A percentile compares a stretch with the other conserved stretches of the same genome.
phyloP scores from a whole-genome alignment of 2,113 vertebrate genomes.

The Choloepus hoffmanni region DNA sequence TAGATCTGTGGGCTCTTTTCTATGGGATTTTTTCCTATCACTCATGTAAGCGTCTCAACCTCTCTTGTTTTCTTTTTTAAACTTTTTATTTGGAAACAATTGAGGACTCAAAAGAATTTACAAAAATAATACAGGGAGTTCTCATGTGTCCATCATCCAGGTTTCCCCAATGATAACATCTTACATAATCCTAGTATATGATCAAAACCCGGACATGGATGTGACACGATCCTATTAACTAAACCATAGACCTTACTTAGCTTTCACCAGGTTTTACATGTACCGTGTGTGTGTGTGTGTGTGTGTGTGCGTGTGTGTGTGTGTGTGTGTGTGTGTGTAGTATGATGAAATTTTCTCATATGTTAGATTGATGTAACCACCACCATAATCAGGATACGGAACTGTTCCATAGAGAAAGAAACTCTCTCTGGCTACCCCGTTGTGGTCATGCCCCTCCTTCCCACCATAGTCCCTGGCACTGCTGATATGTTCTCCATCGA shows the following conservation, averaged over 20 bases:
- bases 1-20: neutral
- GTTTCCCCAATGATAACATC: neutral
- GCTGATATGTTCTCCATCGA: rapidly evolving
- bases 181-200: neutral
- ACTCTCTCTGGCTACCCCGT: neutral
- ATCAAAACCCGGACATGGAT: neutral
- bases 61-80: neutral
- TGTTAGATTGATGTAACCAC: neutral
- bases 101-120: neutral
- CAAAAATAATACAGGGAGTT: neutral
- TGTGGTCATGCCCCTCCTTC: too few relatives aligned
- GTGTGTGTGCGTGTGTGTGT: neutral
- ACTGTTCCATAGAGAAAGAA: neutral
- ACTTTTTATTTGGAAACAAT: slow-evolving; percentile 33
- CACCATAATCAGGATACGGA: neutral
- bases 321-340: neutral
- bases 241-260: too few relatives aligned
- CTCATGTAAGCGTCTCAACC: neutral
- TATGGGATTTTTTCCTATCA: neutral
- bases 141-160: neutral
- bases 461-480: neutral
- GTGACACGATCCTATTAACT: neutral
- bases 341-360: rapidly evolving
- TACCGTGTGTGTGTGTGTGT: neutral
- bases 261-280: neutral